Base-by-base conservation (phyloP, 2,888 invertebrate genomes). In the Hirtodrosophila trivittata region DNA sequence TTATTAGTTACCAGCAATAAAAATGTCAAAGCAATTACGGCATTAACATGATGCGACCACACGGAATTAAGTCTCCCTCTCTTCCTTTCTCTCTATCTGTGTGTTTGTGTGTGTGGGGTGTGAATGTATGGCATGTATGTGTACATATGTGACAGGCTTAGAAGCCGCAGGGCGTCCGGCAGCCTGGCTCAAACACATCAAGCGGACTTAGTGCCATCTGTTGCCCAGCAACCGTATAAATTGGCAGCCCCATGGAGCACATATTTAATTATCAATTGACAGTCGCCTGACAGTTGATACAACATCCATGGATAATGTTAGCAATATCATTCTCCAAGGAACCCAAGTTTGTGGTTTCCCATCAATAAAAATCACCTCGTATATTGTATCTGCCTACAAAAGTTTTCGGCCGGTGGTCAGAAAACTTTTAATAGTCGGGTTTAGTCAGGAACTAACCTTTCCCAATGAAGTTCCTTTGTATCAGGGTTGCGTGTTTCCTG, bases 201-300 rank as follows among this genome's bases (percentile, higher is more conserved):
- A 86, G 38, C 47, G 55, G 69, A 62, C 70, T 78, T 64, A 58
- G 57, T 46, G 46, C 28, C 75, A 82, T 58, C 66, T 57, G 49
- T 50, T 63, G 33, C 25, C 45, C 9, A 13, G 47, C n/a, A 3
- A 21, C 35, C 18, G 8, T 28, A 16, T 33, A 35, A 46, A 13
- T 46, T 38, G 25, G 1, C 35, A 39, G 38, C 25, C 46, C 3
- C 38, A 13, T 16, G 41, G 16, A 51, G 52, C 38, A 54, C 41
- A 58, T 45, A 66, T 84, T 84, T 83, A 87, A 87, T 83, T 86
- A 86, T 69, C 77, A 68, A 70, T 80, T 83, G 82, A 73, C 82
- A 82, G 62, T 52, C 55, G 65, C 45, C 41, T 73, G 80, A 83
- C 80, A 82, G 68, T 80, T 83, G 75, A 63, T 74, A 55, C 43